Evolutionary conservation across 1,140 invertebrate species (phyloP).

Genomic region (Batillaria attramentaria): DNA sequence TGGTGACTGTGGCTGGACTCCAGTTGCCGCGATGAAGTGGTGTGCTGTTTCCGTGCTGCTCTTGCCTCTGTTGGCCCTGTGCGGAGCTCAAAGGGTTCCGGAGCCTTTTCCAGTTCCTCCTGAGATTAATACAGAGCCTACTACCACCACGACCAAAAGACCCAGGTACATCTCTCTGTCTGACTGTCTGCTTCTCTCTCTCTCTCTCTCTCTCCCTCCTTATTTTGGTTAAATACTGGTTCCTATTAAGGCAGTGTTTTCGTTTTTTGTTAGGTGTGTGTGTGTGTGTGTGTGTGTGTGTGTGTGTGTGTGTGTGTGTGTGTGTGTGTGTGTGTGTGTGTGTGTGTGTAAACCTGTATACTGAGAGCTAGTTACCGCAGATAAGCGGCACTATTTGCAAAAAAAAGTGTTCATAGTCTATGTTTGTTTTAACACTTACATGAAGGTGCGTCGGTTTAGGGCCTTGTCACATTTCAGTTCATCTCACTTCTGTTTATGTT

Average conservation of each 20-base stretch:
- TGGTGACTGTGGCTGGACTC: too few species aligned
- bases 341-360: neutral
- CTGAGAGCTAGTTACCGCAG: too few species aligned
- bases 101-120: too few species aligned
- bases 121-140: neutral
- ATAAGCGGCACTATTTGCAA: too few species aligned
- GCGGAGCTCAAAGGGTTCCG: too few species aligned
- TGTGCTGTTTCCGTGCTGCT: neutral
- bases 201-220: neutral
- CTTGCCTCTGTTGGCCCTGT: neutral
- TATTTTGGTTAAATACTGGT: neutral
- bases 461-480: neutral
- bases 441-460: neutral
- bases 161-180: neutral
- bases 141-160: too few species aligned
- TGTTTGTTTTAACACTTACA: neutral
- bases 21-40: neutral
- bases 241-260: neutral
- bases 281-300: neutral
- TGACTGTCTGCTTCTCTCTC: neutral
- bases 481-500: neutral
- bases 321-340: slow-evolving; percentile 7
- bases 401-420: too few species aligned
- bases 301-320: neutral
- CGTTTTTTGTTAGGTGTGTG: neutral